These are phyloP conservation scores for Dryomyza anilis DNA, from an alignment of 2,888 invertebrate species.

Conservation along the genomic window DNA sequence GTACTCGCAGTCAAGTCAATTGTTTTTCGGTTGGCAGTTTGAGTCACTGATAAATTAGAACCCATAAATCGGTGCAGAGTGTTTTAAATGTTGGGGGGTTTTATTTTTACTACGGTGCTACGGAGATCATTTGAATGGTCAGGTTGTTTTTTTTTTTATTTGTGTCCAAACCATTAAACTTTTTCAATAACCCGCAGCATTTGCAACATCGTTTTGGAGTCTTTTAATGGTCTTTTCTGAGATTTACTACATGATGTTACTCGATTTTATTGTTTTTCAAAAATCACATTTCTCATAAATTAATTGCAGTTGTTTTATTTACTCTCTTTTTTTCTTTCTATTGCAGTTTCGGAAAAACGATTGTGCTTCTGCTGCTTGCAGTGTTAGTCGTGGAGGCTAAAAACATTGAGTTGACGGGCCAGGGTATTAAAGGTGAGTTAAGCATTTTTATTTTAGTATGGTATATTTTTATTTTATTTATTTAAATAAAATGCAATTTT, in stretches of 20 bases:
- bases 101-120: too few relatives aligned
- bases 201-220: neutral
- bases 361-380: constrained; percentile 25
- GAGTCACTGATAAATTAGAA: constrained; percentile 5
- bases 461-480: too few relatives aligned
- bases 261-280: constrained; percentile 9
- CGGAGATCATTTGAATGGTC: too few relatives aligned
- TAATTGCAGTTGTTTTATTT: neutral
- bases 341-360: constrained; percentile 35
- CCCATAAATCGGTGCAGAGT: constrained; percentile 15
- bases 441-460: too few relatives aligned
- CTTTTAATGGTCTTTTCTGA: neutral
- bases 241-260: too few relatives aligned
- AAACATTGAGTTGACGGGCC: constrained; percentile 43
- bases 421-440: constrained; percentile 50
- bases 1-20: neutral
- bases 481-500: too few relatives aligned
- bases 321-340: neutral
- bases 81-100: neutral
- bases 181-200: too few relatives aligned
- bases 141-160: constrained; percentile 1
- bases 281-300: neutral
- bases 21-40: constrained; percentile 38
- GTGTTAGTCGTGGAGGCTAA: constrained; percentile 28
- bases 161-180: too few relatives aligned